Percentiles rank a stretch among this genome's conserved stretches.
Evolutionary conservation across 2,113 vertebrate species (phyloP).

Genomic region (Pantherophis guttatus): DNA sequence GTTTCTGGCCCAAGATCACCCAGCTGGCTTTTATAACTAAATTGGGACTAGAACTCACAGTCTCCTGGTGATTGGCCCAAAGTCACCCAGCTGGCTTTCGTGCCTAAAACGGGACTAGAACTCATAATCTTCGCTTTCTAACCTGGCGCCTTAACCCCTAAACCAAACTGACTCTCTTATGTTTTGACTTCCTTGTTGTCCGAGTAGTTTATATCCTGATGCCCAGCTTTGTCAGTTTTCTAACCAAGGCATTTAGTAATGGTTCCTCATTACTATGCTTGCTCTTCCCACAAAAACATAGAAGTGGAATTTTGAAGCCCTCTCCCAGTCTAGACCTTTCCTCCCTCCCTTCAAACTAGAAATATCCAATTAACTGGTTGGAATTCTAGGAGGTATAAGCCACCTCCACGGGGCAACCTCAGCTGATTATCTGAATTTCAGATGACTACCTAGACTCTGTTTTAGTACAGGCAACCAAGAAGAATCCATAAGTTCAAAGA

Average conservation of each 20-base stretch:
- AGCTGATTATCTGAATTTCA: too few relatives aligned
- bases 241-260: conserved; percentile 7
- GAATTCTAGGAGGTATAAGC: neutral
- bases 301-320: neutral
- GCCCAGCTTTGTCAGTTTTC: conserved; percentile 16
- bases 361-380: neutral
- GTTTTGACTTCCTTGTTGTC: conserved; percentile 7
- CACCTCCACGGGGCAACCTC: neutral
- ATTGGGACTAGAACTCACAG: too few relatives aligned
- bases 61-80: too few relatives aligned
- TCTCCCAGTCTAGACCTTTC: neutral
- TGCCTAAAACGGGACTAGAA: too few relatives aligned
- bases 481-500: neutral
- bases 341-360: neutral
- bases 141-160: too few relatives aligned
- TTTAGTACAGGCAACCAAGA: neutral
- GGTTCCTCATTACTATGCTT: neutral
- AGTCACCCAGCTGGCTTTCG: too few relatives aligned
- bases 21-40: too few relatives aligned
- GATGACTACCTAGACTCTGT: too few relatives aligned
- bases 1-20: too few relatives aligned
- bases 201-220: neutral
- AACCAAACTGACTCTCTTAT: too few relatives aligned
- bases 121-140: too few relatives aligned
- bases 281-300: neutral